Evolutionary conservation across 2,113 vertebrate species (phyloP).

Genomic region (Cochlearius cochlearius): DNA sequence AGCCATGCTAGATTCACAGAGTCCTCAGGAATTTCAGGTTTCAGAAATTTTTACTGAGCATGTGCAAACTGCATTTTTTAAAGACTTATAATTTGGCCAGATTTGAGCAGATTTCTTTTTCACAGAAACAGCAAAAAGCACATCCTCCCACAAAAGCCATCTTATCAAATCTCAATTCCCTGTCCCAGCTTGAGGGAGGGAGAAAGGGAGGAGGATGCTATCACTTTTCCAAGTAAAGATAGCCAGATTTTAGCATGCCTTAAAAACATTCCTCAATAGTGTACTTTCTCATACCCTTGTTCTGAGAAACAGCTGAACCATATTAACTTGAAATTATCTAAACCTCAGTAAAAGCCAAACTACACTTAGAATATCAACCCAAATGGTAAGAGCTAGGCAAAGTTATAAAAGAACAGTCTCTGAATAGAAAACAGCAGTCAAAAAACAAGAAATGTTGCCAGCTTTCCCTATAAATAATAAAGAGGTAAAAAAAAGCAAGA

Average conservation of each 20-base stretch:
- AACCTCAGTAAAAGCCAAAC: neutral
- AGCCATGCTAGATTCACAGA: neutral
- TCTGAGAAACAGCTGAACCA: slow-evolving; percentile 5
- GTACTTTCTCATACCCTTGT: neutral
- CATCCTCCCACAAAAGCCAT: slow-evolving; percentile 48
- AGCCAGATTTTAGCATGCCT: slow-evolving; percentile 28
- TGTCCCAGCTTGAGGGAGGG: slow-evolving; percentile 1
- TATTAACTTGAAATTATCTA: slow-evolving; percentile 7
- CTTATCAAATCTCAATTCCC: slow-evolving; percentile 28
- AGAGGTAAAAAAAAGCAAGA: neutral
- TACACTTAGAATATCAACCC: neutral
- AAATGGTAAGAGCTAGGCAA: neutral
- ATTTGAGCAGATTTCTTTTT: slow-evolving; percentile 21
- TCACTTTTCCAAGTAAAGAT: slow-evolving; percentile 17
- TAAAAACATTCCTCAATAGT: neutral
- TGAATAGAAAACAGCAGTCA: neutral
- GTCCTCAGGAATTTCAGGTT: neutral
- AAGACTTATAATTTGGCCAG: slow-evolving; percentile 10
- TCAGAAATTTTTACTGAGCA: neutral
- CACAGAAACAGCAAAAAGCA: slow-evolving; percentile 47
- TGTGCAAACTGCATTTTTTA: neutral
- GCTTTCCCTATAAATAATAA: neutral
- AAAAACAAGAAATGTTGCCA: neutral
- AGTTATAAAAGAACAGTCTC: neutral
- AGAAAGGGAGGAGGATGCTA: neutral